These are phyloP conservation scores for Loripinus fragilis DNA, from an alignment of 2,888 invertebrate species.

Conservation along the genomic window DNA sequence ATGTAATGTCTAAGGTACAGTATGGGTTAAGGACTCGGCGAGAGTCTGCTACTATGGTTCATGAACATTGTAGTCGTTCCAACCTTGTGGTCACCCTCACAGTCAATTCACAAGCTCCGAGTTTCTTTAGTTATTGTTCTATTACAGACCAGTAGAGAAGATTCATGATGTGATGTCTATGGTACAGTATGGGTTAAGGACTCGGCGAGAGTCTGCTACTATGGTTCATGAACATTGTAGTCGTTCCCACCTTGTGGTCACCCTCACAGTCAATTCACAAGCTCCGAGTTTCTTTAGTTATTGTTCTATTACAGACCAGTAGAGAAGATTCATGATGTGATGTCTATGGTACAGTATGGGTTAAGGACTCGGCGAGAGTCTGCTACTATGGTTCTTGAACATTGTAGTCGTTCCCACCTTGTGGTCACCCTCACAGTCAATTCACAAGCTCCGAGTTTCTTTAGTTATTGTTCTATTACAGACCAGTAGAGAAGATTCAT, in stretches of 20 bases:
- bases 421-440: slow-evolving; percentile 77
- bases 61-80: slow-evolving; percentile 80
- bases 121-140: too few species aligned
- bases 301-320: slow-evolving; percentile 74
- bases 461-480: slow-evolving; percentile 36
- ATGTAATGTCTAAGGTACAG: slow-evolving; percentile 76
- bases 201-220: slow-evolving; percentile 76
- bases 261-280: slow-evolving; percentile 74
- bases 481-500: slow-evolving; percentile 71
- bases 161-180: slow-evolving; percentile 76
- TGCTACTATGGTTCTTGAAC: slow-evolving; percentile 78
- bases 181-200: slow-evolving; percentile 75
- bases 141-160: slow-evolving; percentile 70
- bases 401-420: slow-evolving; percentile 80
- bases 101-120: slow-evolving; percentile 72
- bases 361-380: slow-evolving; percentile 73
- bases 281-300: too few species aligned
- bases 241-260: slow-evolving; percentile 79
- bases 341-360: slow-evolving; percentile 76
- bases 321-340: slow-evolving; percentile 73
- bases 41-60: slow-evolving; percentile 77
- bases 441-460: too few species aligned
- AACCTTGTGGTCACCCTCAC: slow-evolving; percentile 79
- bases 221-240: slow-evolving; percentile 80
- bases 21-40: slow-evolving; percentile 73